Evolutionary conservation across 2,113 vertebrate species (phyloP).

Genomic region (Cryptotis parvus): DNA sequence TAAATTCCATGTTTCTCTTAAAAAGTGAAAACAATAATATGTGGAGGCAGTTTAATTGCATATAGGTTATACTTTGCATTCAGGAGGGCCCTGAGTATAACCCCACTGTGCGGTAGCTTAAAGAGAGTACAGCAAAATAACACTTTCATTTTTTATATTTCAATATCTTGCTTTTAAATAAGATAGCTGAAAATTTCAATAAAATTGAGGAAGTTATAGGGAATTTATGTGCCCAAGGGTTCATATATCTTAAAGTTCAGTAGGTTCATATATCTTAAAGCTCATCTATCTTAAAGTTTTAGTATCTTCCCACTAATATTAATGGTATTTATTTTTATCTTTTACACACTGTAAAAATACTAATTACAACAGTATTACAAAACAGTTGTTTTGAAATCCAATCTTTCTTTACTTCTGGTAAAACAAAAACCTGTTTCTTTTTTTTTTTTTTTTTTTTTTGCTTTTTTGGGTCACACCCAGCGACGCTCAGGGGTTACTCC

Average conservation of each 20-base stretch:
- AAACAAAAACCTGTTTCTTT: background rate
- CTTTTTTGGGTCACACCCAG: no score
- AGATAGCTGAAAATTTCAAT: background rate
- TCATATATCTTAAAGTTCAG: background rate
- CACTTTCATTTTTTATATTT: background rate
- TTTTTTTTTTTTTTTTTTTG: no score
- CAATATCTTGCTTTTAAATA: background rate
- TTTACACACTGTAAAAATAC: background rate
- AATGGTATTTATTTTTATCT: background rate
- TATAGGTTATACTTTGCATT: no score
- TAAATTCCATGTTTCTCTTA: background rate
- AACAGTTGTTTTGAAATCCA: background rate
- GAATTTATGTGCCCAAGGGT: background rate
- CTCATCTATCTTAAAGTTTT: background rate
- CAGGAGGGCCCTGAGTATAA: no score
- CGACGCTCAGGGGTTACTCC: no score
- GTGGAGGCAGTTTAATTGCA: no score
- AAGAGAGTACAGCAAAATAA: no score
- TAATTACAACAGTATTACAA: background rate
- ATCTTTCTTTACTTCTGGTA: background rate
- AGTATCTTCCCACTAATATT: background rate
- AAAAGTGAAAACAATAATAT: background rate
- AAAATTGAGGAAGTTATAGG: background rate
- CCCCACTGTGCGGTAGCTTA: no score
- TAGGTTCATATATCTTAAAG: background rate